Percentiles rank a stretch among this genome's conserved stretches.
These are phyloP conservation scores for Orthonevra nobilis DNA, from an alignment of 2,888 invertebrate genomes.

Conservation along the genomic window DNA sequence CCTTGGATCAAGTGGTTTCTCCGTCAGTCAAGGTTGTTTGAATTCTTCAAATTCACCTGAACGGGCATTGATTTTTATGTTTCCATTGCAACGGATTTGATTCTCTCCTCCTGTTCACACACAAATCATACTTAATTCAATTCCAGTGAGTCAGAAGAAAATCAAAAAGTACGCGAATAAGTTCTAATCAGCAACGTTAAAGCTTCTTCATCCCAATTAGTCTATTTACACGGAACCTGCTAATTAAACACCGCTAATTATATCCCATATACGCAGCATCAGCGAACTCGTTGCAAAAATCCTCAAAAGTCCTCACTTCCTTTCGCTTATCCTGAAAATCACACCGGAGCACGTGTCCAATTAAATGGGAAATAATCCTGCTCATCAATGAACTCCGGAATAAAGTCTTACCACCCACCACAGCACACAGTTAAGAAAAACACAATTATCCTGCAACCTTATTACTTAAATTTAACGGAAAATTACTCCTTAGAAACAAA, in stretches of 20 bases:
- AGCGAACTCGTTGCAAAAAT: constrained; percentile 10
- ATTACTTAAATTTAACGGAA: constrained; percentile 67
- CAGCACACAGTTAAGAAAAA: not conserved
- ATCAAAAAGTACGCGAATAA: no score
- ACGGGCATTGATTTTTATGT: no score
- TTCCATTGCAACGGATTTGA: no score
- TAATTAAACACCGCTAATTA: constrained; percentile 59
- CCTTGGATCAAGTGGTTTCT: no score
- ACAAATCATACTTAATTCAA: no score
- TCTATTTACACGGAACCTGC: constrained; percentile 36
- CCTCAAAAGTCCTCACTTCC: constrained; percentile 14
- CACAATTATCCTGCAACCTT: constrained; percentile 37
- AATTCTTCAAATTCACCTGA: no score
- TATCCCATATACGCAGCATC: not conserved
- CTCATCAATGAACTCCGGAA: constrained; percentile 50
- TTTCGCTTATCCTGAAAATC: constrained; percentile 32
- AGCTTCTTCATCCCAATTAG: constrained; percentile 27
- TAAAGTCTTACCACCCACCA: constrained; percentile 18
- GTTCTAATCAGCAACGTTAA: no score
- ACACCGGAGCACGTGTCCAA: constrained; percentile 59
- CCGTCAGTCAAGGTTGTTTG: no score
- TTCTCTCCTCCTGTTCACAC: no score
- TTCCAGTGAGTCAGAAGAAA: no score
- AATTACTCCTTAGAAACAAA: constrained; percentile 49
- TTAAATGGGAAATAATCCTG: constrained; percentile 35